These are phyloP conservation scores for Epirrita christyi DNA, from an alignment of 2,888 invertebrate genomes.

Conservation along the genomic window DNA sequence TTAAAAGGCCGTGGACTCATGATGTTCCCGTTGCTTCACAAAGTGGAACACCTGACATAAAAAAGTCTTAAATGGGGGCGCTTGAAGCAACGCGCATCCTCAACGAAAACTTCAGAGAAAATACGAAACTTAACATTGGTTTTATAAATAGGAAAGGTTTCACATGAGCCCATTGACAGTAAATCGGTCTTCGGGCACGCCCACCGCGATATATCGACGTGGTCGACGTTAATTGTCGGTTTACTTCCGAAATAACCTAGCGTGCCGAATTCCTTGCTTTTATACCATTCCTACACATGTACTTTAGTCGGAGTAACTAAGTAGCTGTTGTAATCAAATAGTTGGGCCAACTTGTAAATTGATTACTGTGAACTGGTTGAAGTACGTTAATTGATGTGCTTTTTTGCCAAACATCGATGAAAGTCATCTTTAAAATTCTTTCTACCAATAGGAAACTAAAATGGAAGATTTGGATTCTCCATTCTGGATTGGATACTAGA, in stretches of 20 bases:
- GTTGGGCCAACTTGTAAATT: slow-evolving; percentile 5
- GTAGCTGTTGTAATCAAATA: slow-evolving; percentile 4
- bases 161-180: slow-evolving; percentile 25
- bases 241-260: slow-evolving; percentile 29
- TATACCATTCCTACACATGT: slow-evolving; percentile 15
- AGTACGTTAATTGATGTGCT: too few species aligned
- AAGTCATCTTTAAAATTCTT: too few species aligned
- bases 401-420: too few species aligned
- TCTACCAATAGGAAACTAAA: too few species aligned
- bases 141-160: slow-evolving; percentile 24
- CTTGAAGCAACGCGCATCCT: slow-evolving; percentile 10
- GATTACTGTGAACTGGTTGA: not conserved
- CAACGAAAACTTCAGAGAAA: not conserved
- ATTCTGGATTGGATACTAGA: too few species aligned
- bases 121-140: slow-evolving; percentile 19
- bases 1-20: slow-evolving; percentile 14
- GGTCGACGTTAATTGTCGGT: slow-evolving; percentile 31
- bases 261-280: slow-evolving; percentile 23
- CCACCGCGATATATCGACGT: slow-evolving; percentile 29
- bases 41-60: slow-evolving; percentile 24
- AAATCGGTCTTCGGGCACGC: slow-evolving; percentile 29
- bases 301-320: slow-evolving; percentile 6
- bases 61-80: slow-evolving; percentile 25
- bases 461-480: too few species aligned
- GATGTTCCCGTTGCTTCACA: slow-evolving; percentile 13